Base-by-base conservation (phyloP, 2,888 invertebrate species). In the Hydrotaea cyrtoneurina region DNA sequence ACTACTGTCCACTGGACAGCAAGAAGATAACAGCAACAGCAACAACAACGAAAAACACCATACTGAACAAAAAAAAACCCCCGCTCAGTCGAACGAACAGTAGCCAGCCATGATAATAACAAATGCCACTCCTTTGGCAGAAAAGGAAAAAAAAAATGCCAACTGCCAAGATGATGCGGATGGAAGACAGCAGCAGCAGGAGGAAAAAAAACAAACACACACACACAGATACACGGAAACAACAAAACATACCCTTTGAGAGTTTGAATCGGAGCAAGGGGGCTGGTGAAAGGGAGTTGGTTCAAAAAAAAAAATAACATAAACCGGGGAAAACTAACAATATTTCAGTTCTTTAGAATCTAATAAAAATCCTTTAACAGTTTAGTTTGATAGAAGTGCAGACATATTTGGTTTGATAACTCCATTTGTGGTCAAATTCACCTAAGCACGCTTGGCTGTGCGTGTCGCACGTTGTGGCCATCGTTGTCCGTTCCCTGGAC, bases 401-500 rank as follows among this genome's bases (percentile, higher is more conserved):
- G 90, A 91, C 91, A 88, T 91, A 89, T 91, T 91, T 91, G 90
- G 91, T 91, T 85, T 91, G 91, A 90, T 91, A 91, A 91, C 91
- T 91, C 91, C 91, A 91, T 91, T 91, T 91, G 90, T 89, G 91
- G 91, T 88, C 89, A 90, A 91, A 91, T 88, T 89, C 89, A 87
- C 90, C 90, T 89, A 91, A 90, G 91, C 90, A 89, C 90, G 90
- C 86, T 86, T 85, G 17, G 3, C 31, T 2, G 39, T 46, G n/a
- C 39, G 2, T 15, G 11, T 46, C 26, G 82, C 46, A 72, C 17
- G 21, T 46, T 15, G 46, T 21, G 46, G 69, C 17, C 77, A 46
- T 11, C 15, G 7, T 50, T n/a, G 50, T n/a, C 50, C 7, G n/a
- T 2, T 50, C n/a, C 77, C 80, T 82, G 69, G 80, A 31, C 88